A percentile compares a stretch with the other conserved stretches of the same genome.
Evolutionary conservation across 2,797 vertebrate genomes (phyloP).

Genomic region (Graptemys geographica): DNA sequence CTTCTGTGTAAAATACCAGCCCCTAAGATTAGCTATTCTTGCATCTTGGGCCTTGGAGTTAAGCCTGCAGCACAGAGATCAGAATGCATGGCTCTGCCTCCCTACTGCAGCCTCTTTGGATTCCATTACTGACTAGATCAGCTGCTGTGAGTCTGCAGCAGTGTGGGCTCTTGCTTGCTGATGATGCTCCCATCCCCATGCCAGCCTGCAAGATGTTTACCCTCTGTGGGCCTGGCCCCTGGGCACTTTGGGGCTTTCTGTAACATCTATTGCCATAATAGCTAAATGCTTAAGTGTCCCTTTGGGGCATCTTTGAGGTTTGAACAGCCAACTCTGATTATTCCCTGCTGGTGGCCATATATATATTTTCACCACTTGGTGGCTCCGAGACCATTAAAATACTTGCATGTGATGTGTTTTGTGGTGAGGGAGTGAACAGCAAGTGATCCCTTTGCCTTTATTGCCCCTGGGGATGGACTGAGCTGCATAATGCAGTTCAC

Average conservation of each 20-base stretch:
- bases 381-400: neutral
- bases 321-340: neutral
- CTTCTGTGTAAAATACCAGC: neutral
- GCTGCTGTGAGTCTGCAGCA: neutral
- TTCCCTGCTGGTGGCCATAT: neutral
- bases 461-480: neutral
- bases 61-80: neutral
- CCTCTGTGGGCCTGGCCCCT: neutral
- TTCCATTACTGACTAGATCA: neutral
- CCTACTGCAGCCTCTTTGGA: neutral
- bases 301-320: neutral
- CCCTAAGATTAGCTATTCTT: neutral
- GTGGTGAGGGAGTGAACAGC: neutral
- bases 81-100: neutral
- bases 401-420: neutral
- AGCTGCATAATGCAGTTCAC: neutral
- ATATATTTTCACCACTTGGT: neutral
- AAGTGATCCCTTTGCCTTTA: fast-evolving
- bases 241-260: neutral
- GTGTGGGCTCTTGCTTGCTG: fast-evolving
- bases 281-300: neutral
- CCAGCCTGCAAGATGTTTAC: neutral
- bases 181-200: neutral
- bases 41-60: neutral
- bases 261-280: neutral